These are phyloP conservation scores for Cheirogaleus major DNA, from an alignment of 2,797 vertebrate genomes.

Conservation along the genomic window DNA sequence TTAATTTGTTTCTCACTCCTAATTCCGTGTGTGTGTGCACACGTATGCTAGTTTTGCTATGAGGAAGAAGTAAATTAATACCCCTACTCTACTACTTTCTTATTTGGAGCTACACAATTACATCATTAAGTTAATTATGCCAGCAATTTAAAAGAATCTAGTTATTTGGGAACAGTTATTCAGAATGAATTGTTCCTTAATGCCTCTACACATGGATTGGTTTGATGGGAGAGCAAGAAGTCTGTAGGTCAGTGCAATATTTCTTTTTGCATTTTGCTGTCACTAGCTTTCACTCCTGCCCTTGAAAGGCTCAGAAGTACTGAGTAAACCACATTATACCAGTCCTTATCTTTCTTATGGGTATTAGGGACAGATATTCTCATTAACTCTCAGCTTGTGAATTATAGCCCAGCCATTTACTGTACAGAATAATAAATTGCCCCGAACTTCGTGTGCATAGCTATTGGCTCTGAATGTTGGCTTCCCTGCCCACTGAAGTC, in stretches of 20 bases:
- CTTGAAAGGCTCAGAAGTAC: slow-evolving; percentile 83
- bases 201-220: slow-evolving; percentile 84
- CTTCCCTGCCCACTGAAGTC: slow-evolving; percentile 53
- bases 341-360: slow-evolving; percentile 86
- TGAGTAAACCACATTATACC: slow-evolving; percentile 81
- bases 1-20: slow-evolving; percentile 46
- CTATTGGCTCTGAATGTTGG: slow-evolving; percentile 70
- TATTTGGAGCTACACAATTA: slow-evolving; percentile 83
- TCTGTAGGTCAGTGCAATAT: slow-evolving; percentile 84
- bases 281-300: slow-evolving; percentile 82
- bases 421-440: slow-evolving; percentile 83
- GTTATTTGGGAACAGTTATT: slow-evolving; percentile 87
- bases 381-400: slow-evolving; percentile 84
- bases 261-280: slow-evolving; percentile 85
- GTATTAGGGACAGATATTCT: slow-evolving; percentile 86
- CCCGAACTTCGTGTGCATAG: slow-evolving; percentile 61
- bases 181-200: slow-evolving; percentile 86
- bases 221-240: slow-evolving; percentile 83
- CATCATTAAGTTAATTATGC: slow-evolving; percentile 91
- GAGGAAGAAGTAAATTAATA: slow-evolving; percentile 72
- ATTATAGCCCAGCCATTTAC: slow-evolving; percentile 83
- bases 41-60: slow-evolving; percentile 55
- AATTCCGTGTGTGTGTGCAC: slow-evolving; percentile 33
- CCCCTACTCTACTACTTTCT: slow-evolving; percentile 52
- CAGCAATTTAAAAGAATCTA: slow-evolving; percentile 90